Evolutionary conservation across 2,888 invertebrate species (phyloP).

Genomic region (Hirtodrosophila confusa): DNA sequence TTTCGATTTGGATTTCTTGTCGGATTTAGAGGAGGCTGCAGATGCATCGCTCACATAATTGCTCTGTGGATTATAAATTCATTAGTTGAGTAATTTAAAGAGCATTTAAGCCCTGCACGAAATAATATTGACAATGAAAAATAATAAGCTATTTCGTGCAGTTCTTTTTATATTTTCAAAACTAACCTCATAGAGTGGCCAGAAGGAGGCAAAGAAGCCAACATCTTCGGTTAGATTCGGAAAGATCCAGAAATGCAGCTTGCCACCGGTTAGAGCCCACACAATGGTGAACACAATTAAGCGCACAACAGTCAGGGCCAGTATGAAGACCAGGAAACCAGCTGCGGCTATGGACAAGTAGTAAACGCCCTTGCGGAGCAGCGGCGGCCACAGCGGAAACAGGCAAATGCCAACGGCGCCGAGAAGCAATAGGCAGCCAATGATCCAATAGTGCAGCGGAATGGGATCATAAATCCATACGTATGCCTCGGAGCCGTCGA

Average conservation of each 20-base stretch:
- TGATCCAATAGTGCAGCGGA: conserved; percentile 96
- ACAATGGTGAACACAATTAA: conserved; percentile 95
- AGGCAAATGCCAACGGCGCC: conserved; percentile 98
- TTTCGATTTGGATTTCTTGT: conserved; percentile 86
- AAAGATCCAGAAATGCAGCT: conserved; percentile 98
- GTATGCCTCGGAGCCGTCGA: conserved; percentile 97
- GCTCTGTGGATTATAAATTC: conserved; percentile 84
- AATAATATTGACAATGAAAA: no score
- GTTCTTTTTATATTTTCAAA: not conserved
- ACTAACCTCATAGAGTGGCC: conserved; percentile 95
- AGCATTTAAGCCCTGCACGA: no score
- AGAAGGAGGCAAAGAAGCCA: conserved; percentile 99
- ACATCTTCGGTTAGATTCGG: conserved; percentile 99
- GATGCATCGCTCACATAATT: conserved; percentile 89
- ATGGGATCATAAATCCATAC: conserved; percentile 99
- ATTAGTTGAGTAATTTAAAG: not conserved
- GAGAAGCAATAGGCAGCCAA: conserved; percentile 94
- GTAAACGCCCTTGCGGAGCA: conserved; percentile 96
- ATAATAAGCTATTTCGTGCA: not conserved
- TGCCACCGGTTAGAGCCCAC: conserved; percentile 94
- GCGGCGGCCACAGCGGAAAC: conserved; percentile 99
- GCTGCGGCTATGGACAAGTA: conserved; percentile 98
- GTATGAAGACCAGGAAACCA: conserved; percentile 96
- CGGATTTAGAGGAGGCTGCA: conserved; percentile 84
- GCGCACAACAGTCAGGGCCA: conserved; percentile 94